phyloP scores from a whole-genome alignment of 2,888 invertebrate genomes.

The Zelleria hepariella region DNA sequence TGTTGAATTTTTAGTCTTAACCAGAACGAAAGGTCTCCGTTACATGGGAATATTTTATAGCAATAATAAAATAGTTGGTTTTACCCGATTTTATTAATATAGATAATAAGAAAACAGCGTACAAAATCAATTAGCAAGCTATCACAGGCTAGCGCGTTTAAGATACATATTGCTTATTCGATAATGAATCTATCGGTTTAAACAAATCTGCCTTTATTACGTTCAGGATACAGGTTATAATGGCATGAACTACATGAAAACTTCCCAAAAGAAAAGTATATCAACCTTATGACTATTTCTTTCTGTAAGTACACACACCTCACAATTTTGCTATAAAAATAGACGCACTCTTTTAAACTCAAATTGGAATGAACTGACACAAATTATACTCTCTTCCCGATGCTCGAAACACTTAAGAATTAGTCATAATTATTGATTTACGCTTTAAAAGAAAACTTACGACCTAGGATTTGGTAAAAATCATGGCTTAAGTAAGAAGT shows the following conservation, averaged over 20 bases:
- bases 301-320: background rate
- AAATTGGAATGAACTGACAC: background rate
- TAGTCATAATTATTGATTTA: constrained; percentile 36
- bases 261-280: background rate
- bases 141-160: constrained; percentile 58
- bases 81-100: constrained; percentile 43
- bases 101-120: constrained; percentile 37
- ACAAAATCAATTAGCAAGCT: constrained; percentile 39
- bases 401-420: constrained; percentile 10
- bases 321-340: background rate
- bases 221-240: constrained; percentile 12
- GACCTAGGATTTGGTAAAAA: constrained; percentile 51
- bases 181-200: background rate
- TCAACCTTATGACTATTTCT: background rate
- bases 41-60: too few relatives aligned
- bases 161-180: constrained; percentile 15
- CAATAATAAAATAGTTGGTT: constrained; percentile 6
- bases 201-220: constrained; percentile 10
- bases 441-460: constrained; percentile 27
- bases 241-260: constrained; percentile 14
- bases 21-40: too few relatives aligned
- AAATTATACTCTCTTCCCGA: background rate
- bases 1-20: too few relatives aligned
- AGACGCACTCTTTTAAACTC: background rate
- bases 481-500: constrained; percentile 37